Evolutionary conservation across 64 coral and sea anemone genomes (phyloP).

Genomic region (Stichodactyla helianthus): DNA sequence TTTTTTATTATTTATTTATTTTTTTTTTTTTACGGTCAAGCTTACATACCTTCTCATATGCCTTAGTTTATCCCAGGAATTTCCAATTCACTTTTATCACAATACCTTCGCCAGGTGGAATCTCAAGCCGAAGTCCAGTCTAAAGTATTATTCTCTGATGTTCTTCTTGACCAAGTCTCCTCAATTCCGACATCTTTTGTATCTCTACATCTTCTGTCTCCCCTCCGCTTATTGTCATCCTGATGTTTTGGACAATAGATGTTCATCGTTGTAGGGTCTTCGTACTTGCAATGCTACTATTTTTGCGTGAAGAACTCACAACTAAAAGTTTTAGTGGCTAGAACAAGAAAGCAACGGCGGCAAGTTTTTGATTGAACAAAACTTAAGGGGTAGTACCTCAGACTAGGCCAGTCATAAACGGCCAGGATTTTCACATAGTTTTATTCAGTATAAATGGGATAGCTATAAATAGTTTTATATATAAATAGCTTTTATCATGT

Average conservation of each 20-base stretch:
- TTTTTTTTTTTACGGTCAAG: neutral
- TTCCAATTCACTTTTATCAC: neutral
- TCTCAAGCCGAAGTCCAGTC: neutral
- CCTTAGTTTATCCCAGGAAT: neutral
- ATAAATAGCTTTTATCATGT: neutral
- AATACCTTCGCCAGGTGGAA: neutral
- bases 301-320: neutral
- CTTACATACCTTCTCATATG: neutral
- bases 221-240: neutral
- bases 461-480: too few relatives aligned
- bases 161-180: neutral
- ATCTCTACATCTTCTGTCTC: neutral
- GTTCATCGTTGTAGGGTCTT: neutral
- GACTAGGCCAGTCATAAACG: too few relatives aligned
- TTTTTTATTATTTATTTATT: too few relatives aligned
- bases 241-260: neutral
- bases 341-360: neutral
- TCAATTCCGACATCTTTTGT: neutral
- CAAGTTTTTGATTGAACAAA: too few relatives aligned
- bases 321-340: neutral
- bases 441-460: too few relatives aligned
- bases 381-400: too few relatives aligned
- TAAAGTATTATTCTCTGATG: neutral
- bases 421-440: too few relatives aligned
- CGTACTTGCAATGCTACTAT: neutral